A percentile compares a stretch with the other conserved stretches of the same genome.
These are phyloP conservation scores for Leptinotarsa undecemlineata DNA, from an alignment of 1,140 invertebrate genomes.

Conservation along the genomic window DNA sequence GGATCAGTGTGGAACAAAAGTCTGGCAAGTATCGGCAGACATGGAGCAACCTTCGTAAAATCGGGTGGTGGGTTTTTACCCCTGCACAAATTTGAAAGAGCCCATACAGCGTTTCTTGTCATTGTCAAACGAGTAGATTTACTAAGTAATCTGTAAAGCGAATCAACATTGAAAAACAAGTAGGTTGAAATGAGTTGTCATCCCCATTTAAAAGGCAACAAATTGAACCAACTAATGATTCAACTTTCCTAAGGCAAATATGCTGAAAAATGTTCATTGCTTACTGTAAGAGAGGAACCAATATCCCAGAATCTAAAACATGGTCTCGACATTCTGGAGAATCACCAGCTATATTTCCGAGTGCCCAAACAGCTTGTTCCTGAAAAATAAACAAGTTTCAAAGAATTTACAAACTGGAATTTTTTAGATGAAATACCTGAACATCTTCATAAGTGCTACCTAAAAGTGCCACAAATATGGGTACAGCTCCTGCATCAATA, in stretches of 20 bases:
- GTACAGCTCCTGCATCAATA: constrained; percentile 91
- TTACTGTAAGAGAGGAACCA: constrained; percentile 88
- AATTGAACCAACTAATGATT: background rate
- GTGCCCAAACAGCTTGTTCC: constrained; percentile 95
- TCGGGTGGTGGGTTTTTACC: constrained; percentile 96
- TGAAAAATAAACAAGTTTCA: constrained; percentile 55
- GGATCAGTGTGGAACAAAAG: constrained; percentile 87
- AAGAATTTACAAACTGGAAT: background rate
- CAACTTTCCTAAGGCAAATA: background rate
- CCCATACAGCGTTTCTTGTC: constrained; percentile 97
- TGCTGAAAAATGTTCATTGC: constrained; percentile 49
- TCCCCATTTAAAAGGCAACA: background rate
- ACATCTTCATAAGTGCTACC: constrained; percentile 87
- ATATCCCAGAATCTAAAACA: constrained; percentile 82
- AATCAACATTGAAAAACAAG: background rate
- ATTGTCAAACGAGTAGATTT: constrained; percentile 85
- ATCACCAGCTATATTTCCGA: constrained; percentile 96
- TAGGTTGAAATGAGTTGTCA: background rate
- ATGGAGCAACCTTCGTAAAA: constrained; percentile 83
- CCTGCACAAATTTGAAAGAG: constrained; percentile 92
- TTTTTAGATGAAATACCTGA: constrained; percentile 32
- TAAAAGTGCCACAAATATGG: constrained; percentile 86
- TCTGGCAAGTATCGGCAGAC: constrained; percentile 84
- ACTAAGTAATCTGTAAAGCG: constrained; percentile 72
- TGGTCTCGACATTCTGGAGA: constrained; percentile 90